Evolutionary conservation across 1,140 invertebrate species (phyloP).

Genomic region (Gonioctena quinquepunctata): DNA sequence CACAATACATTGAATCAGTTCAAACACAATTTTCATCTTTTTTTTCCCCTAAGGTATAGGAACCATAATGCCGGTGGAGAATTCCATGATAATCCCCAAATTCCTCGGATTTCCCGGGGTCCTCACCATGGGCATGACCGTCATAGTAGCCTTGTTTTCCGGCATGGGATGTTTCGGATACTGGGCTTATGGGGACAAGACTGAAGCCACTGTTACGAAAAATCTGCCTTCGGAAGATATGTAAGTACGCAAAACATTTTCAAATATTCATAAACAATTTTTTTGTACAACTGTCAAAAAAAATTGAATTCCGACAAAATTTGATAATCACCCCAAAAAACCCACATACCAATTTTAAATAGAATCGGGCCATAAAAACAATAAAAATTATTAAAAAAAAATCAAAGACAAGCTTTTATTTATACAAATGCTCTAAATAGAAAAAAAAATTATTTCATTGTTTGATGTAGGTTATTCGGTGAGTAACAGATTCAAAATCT

Average conservation of each 20-base stretch:
- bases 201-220: constrained; percentile 71
- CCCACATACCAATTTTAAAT: too few species aligned
- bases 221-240: constrained; percentile 66
- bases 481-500: too few species aligned
- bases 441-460: too few species aligned
- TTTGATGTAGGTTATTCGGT: too few species aligned
- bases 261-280: too few species aligned
- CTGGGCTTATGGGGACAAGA: constrained; percentile 70
- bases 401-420: too few species aligned
- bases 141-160: constrained; percentile 73
- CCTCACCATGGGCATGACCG: constrained; percentile 78
- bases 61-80: constrained; percentile 87
- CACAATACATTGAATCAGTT: neutral
- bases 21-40: neutral
- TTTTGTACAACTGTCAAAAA: too few species aligned
- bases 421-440: too few species aligned
- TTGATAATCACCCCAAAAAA: too few species aligned
- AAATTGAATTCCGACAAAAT: too few species aligned
- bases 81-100: constrained; percentile 77
- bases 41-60: constrained; percentile 60
- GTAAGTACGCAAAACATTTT: constrained; percentile 63
- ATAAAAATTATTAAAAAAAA: too few species aligned
- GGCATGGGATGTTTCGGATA: constrained; percentile 85
- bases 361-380: too few species aligned
- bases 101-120: constrained; percentile 84